Conservation (phyloP, 2,888 invertebrate species). For the Chloroclystis v-ata region DNA sequence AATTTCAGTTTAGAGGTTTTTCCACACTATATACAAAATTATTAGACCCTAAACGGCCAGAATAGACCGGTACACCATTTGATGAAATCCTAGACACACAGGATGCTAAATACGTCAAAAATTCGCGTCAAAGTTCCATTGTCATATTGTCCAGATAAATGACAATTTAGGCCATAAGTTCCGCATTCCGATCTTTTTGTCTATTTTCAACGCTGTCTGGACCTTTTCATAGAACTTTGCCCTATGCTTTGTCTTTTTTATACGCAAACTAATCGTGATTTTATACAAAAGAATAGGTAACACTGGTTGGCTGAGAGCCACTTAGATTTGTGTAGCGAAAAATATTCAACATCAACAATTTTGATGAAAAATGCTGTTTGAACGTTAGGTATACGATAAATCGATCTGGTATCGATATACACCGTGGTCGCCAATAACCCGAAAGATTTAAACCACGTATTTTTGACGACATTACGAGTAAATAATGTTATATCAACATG, state of each 20-base stretch:
- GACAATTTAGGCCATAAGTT: slow-evolving; percentile 18
- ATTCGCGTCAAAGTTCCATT: slow-evolving; percentile 2
- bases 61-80: neutral
- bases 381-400: no score
- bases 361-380: no score
- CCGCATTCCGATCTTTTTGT: slow-evolving; percentile 12
- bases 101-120: neutral
- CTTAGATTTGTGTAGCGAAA: no score
- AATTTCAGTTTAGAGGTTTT: no score
- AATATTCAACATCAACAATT: no score
- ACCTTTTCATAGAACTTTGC: slow-evolving; percentile 13
- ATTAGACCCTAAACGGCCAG: no score
- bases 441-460: no score
- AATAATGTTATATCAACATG: no score
- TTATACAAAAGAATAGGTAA: slow-evolving; percentile 16
- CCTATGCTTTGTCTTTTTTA: slow-evolving; percentile 5
- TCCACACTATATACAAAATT: no score
- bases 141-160: slow-evolving; percentile 7
- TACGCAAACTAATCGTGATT: slow-evolving; percentile 18
- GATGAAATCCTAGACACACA: neutral
- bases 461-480: no score
- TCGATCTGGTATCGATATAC: no score
- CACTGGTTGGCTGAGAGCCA: slow-evolving; percentile 14
- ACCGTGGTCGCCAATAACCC: no score
- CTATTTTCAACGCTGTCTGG: slow-evolving; percentile 18